A percentile compares a stretch with the other conserved stretches of the same genome.
These are phyloP conservation scores for Scaptomyza polygonia DNA, from an alignment of 2,888 invertebrate species.

Conservation along the genomic window DNA sequence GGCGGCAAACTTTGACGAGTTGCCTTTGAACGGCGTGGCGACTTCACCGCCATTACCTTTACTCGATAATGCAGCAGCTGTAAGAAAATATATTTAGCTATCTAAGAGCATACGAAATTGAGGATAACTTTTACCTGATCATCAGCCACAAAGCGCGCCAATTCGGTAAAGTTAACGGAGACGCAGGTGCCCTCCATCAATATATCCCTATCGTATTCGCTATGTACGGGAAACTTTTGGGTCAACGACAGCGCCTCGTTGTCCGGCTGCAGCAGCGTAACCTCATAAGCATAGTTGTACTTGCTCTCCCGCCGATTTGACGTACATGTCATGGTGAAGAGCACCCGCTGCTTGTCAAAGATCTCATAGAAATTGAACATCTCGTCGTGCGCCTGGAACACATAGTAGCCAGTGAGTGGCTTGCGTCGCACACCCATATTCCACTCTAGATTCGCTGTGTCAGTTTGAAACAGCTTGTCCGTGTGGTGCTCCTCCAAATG, in stretches of 20 bases:
- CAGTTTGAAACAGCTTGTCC: constrained; percentile 83
- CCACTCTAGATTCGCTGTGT: constrained; percentile 75
- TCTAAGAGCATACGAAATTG: too few species aligned
- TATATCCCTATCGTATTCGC: constrained; percentile 83
- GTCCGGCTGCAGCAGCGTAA: constrained; percentile 81
- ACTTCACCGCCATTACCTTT: constrained; percentile 75
- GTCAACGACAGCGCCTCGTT: constrained; percentile 81
- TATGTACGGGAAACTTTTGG: constrained; percentile 83
- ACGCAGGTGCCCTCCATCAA: constrained; percentile 83
- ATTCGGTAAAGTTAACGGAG: constrained; percentile 76
- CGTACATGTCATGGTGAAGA: constrained; percentile 83
- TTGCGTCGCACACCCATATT: constrained; percentile 78
- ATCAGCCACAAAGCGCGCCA: constrained; percentile 79
- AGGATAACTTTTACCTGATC: constrained; percentile 69
- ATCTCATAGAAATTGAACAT: constrained; percentile 84
- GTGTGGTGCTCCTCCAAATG: constrained; percentile 86
- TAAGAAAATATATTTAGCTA: background rate
- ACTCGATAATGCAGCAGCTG: constrained; percentile 81
- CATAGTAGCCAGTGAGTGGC: constrained; percentile 82
- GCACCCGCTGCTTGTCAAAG: constrained; percentile 80
- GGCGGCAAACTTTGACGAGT: constrained; percentile 56
- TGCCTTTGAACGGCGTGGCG: constrained; percentile 69
- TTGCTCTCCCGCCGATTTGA: constrained; percentile 80
- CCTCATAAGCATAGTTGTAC: constrained; percentile 82
- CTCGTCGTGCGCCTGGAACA: constrained; percentile 82